Conservation (phyloP, 2,888 invertebrate genomes). For the Thecophora atra region DNA sequence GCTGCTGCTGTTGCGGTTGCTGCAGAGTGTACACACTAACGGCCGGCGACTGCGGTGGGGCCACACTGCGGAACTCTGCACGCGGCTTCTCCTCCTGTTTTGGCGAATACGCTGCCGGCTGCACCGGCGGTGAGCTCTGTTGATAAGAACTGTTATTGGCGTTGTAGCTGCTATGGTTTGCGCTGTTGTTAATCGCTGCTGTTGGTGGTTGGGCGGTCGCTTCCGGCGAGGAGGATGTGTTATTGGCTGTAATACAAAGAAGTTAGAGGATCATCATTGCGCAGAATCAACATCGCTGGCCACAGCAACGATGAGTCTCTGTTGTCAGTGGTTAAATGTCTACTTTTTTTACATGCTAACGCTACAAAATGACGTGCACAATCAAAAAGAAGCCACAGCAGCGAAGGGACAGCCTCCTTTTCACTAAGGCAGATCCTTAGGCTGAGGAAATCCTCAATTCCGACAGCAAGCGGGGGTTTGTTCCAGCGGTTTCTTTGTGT, state of each 20-base stretch:
- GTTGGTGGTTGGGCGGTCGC: conserved; percentile 46
- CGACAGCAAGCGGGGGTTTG: too few species aligned
- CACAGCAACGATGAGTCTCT: too few species aligned
- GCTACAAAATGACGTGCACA: too few species aligned
- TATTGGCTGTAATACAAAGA: conserved; percentile 29
- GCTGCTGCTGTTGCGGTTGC: conserved; percentile 39
- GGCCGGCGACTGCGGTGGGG: conserved; percentile 57
- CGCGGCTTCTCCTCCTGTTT: conserved; percentile 47
- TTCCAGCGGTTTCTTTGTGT: too few species aligned
- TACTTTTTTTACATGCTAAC: too few species aligned
- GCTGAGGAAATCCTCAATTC: too few species aligned
- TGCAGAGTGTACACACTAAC: conserved; percentile 54
- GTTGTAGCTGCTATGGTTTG: conserved; percentile 40
- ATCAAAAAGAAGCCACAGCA: too few species aligned
- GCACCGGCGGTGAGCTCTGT: conserved; percentile 47
- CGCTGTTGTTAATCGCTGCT: conserved; percentile 48
- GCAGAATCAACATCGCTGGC: too few species aligned
- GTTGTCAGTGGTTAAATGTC: too few species aligned
- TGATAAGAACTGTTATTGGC: conserved; percentile 44
- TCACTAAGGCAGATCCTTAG: too few species aligned
- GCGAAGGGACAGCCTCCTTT: too few species aligned
- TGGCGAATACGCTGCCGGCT: conserved; percentile 32
- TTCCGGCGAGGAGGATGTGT: conserved; percentile 42
- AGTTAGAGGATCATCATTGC: background rate
- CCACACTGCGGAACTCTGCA: conserved; percentile 59